A percentile compares a stretch with the other conserved stretches of the same genome.
Conservation (phyloP, 2,113 vertebrate genomes). For the Oreotrochilus melanogaster region DNA sequence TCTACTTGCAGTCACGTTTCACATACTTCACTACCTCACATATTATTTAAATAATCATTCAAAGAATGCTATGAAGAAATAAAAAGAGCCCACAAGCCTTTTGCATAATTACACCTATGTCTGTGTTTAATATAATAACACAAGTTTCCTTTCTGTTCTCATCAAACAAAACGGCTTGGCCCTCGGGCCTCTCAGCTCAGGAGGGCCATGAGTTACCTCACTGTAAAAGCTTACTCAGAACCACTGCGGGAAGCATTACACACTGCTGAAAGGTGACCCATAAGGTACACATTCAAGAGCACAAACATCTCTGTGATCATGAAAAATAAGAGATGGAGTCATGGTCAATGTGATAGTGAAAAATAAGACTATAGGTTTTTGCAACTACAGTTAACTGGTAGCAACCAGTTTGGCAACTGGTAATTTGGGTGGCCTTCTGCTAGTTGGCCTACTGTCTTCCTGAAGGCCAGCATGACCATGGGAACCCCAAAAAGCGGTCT, state of each 20-base stretch:
- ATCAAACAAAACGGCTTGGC: background rate
- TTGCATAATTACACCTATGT: background rate
- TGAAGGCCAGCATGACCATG: background rate
- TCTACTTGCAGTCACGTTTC: background rate
- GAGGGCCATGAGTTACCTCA: background rate
- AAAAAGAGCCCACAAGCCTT: background rate
- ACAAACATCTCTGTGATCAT: background rate
- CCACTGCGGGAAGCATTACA: background rate
- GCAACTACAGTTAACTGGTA: background rate
- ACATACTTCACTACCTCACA: background rate
- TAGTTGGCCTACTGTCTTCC: background rate
- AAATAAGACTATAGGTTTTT: background rate
- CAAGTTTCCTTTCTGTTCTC: background rate
- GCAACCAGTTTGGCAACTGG: background rate
- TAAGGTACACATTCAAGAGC: background rate
- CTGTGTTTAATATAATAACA: slow-evolving; percentile 18
- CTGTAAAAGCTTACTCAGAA: background rate
- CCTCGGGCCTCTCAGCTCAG: background rate
- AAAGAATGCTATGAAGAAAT: background rate
- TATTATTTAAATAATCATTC: slow-evolving; percentile 5
- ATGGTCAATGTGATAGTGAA: background rate
- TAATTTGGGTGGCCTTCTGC: background rate
- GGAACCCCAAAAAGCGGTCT: background rate
- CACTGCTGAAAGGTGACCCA: background rate
- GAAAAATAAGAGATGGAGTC: background rate